Conservation (phyloP, 2,888 invertebrate genomes). For the Dendrolimus pini region DNA sequence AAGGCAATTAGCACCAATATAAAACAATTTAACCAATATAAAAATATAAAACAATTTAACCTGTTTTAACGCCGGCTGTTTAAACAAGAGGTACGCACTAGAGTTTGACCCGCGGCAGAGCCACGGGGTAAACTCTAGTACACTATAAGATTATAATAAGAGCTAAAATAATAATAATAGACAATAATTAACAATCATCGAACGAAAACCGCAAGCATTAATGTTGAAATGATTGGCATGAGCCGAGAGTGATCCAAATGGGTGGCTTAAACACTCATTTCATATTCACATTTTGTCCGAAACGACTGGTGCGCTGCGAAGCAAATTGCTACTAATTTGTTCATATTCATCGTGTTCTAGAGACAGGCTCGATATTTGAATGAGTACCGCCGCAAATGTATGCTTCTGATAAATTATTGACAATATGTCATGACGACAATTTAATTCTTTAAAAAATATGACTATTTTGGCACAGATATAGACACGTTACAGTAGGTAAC, state of each 20-base stretch:
- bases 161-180: conserved; percentile 18
- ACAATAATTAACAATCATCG: conserved; percentile 43
- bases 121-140: too few species aligned
- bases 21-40: too few species aligned
- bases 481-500: too few species aligned
- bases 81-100: too few species aligned
- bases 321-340: conserved; percentile 66
- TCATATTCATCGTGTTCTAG: conserved; percentile 45
- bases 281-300: conserved; percentile 64
- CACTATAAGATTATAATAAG: too few species aligned
- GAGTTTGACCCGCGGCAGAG: too few species aligned
- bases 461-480: background rate
- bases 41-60: too few species aligned
- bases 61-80: too few species aligned
- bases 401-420: conserved; percentile 2
- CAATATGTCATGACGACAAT: conserved; percentile 12
- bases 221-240: conserved; percentile 63
- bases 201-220: conserved; percentile 52
- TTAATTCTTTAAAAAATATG: background rate
- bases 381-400: background rate
- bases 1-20: too few species aligned
- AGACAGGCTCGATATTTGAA: conserved; percentile 8
- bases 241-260: conserved; percentile 63
- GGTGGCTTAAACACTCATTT: conserved; percentile 67
- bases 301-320: conserved; percentile 39